Conservation (phyloP, 2,113 vertebrate species). For the Electrona antarctica region DNA sequence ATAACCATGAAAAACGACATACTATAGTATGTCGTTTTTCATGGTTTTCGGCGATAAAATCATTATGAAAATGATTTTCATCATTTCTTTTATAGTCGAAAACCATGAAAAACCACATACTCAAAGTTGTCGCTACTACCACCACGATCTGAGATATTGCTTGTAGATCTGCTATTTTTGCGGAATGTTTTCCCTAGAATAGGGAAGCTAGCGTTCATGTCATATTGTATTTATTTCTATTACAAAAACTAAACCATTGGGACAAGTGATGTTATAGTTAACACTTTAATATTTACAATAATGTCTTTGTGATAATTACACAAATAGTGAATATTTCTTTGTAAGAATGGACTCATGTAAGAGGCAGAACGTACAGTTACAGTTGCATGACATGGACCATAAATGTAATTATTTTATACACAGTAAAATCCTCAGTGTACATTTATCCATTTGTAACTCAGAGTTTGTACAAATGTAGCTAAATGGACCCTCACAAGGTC, state of each 20-base stretch:
- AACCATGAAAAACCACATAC: too few species aligned
- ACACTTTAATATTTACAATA: conserved; percentile 66
- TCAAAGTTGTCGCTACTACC: too few species aligned
- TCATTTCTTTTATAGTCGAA: too few species aligned
- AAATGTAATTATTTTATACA: conserved; percentile 32
- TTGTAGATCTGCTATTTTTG: too few species aligned
- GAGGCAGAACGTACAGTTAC: conserved; percentile 13
- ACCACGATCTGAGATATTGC: too few species aligned
- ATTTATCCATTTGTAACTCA: conserved; percentile 14
- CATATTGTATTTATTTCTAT: neutral
- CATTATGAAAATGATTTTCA: too few species aligned
- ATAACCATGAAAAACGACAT: too few species aligned
- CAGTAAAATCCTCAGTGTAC: conserved; percentile 33
- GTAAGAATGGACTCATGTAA: conserved; percentile 31
- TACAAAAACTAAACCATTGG: conserved; percentile 11
- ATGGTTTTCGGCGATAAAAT: too few species aligned
- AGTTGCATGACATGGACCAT: conserved; percentile 24
- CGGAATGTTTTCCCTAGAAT: too few species aligned
- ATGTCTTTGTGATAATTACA: conserved; percentile 52
- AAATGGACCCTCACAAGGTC: neutral
- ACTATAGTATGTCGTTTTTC: too few species aligned
- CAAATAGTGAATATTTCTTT: conserved; percentile 31
- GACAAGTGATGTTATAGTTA: conserved; percentile 24
- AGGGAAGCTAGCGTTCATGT: too few species aligned
- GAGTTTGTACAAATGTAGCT: neutral